Evolutionary conservation across 2,888 invertebrate species (phyloP).

Genomic region (Blastobasis adustella): DNA sequence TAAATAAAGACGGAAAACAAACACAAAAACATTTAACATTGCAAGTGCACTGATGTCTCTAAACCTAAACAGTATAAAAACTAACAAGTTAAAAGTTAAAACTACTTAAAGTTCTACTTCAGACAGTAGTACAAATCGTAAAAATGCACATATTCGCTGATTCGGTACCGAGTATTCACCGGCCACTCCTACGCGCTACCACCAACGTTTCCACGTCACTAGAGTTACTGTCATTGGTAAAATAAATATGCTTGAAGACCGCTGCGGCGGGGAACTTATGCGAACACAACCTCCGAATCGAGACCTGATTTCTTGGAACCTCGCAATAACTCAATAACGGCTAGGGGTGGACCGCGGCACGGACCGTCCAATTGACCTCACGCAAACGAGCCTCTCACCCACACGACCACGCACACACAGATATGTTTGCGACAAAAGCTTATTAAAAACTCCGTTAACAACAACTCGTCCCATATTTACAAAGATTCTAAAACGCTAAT

Average conservation of each 20-base stretch:
- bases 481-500: slow-evolving; percentile 31
- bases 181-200: slow-evolving; percentile 14
- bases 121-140: slow-evolving; percentile 27
- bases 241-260: no score
- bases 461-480: slow-evolving; percentile 31
- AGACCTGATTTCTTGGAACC: slow-evolving; percentile 1
- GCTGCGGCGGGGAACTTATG: neutral
- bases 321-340: slow-evolving; percentile 3
- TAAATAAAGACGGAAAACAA: slow-evolving; percentile 18
- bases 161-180: slow-evolving; percentile 24
- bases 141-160: slow-evolving; percentile 24
- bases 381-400: slow-evolving; percentile 39
- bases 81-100: slow-evolving; percentile 38
- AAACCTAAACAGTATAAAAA: neutral
- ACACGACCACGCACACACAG: slow-evolving; percentile 46
- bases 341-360: slow-evolving; percentile 1
- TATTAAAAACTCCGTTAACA: slow-evolving; percentile 49
- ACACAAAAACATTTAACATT: slow-evolving; percentile 26
- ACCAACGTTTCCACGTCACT: no score
- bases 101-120: slow-evolving; percentile 52
- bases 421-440: slow-evolving; percentile 73
- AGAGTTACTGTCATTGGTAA: no score
- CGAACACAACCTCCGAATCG: neutral
- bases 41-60: slow-evolving; percentile 42
- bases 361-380: slow-evolving; percentile 26